Conservation (phyloP, 2,888 invertebrate species). For the Cyclophora punctaria region DNA sequence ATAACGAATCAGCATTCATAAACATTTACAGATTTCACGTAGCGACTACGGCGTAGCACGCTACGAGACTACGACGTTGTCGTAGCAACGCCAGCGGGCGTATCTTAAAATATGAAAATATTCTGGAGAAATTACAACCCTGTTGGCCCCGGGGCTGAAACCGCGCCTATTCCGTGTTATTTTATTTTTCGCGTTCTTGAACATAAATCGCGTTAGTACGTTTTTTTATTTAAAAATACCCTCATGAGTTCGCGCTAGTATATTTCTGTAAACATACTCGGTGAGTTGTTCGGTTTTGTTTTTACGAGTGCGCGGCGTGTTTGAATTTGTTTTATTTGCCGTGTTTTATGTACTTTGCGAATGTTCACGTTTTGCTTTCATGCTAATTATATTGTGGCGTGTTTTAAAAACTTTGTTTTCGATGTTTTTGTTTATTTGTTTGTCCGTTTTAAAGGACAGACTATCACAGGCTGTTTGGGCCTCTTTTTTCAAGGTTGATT, state of each 20-base stretch:
- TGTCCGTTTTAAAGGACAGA: conserved; percentile 10
- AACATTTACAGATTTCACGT: conserved; percentile 19
- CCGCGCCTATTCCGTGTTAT: conserved; percentile 67
- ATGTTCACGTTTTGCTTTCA: conserved; percentile 13
- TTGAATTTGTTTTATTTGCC: conserved; percentile 19
- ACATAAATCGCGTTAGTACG: conserved; percentile 30
- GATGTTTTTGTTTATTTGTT: conserved; percentile 14
- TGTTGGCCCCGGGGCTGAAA: conserved; percentile 50
- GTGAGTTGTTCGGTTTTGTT: conserved; percentile 9
- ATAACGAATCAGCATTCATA: too few species aligned
- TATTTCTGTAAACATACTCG: conserved; percentile 1
- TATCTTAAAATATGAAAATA: conserved; percentile 33
- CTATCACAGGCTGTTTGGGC: too few species aligned
- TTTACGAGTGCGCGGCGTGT: conserved; percentile 15
- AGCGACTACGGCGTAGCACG: conserved; percentile 12
- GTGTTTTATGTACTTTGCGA: conserved; percentile 14
- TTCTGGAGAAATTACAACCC: conserved; percentile 64
- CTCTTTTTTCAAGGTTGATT: too few species aligned
- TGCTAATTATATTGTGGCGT: conserved; percentile 10
- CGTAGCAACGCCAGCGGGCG: conserved; percentile 17
- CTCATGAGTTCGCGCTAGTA: conserved; percentile 4
- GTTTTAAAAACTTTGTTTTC: conserved; percentile 2
- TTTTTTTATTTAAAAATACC: conserved; percentile 18
- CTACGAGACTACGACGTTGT: conserved; percentile 41
- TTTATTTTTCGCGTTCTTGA: conserved; percentile 71